These are phyloP conservation scores for Synanthedon tipuliformis DNA, from an alignment of 2,888 invertebrate species.

Conservation along the genomic window DNA sequence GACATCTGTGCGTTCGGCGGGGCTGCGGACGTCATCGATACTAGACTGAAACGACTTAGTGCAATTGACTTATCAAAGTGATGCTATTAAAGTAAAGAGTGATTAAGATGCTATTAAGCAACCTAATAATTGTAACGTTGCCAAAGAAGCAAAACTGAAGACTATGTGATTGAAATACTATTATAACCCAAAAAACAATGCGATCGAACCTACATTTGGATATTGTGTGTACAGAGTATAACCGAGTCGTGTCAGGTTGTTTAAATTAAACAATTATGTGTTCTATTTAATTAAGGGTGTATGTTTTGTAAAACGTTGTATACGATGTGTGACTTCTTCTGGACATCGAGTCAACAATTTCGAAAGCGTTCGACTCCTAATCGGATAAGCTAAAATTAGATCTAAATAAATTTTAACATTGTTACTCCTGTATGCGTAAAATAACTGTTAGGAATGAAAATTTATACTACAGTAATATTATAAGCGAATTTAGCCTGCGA, in stretches of 20 bases:
- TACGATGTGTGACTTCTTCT: constrained; percentile 65
- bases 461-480: constrained; percentile 55
- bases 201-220: not conserved
- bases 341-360: constrained; percentile 50
- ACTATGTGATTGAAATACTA: constrained; percentile 6
- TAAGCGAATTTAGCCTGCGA: constrained; percentile 55
- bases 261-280: constrained; percentile 9
- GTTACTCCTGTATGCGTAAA: constrained; percentile 65
- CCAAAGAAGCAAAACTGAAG: constrained; percentile 5
- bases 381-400: constrained; percentile 51
- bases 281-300: constrained; percentile 53
- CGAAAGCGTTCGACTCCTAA: constrained; percentile 45
- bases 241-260: constrained; percentile 4
- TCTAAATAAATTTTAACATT: constrained; percentile 63
- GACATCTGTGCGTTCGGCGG: constrained; percentile 33
- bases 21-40: constrained; percentile 27
- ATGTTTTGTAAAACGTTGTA: constrained; percentile 66
- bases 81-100: not conserved
- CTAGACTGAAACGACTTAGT: constrained; percentile 12
- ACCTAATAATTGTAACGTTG: no score
- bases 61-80: constrained; percentile 8
- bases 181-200: no score
- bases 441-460: constrained; percentile 55
- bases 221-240: constrained; percentile 4
- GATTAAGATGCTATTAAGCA: not conserved